Evolutionary conservation across 2,113 vertebrate genomes (phyloP).

Genomic region (Malaclemys terrapin): DNA sequence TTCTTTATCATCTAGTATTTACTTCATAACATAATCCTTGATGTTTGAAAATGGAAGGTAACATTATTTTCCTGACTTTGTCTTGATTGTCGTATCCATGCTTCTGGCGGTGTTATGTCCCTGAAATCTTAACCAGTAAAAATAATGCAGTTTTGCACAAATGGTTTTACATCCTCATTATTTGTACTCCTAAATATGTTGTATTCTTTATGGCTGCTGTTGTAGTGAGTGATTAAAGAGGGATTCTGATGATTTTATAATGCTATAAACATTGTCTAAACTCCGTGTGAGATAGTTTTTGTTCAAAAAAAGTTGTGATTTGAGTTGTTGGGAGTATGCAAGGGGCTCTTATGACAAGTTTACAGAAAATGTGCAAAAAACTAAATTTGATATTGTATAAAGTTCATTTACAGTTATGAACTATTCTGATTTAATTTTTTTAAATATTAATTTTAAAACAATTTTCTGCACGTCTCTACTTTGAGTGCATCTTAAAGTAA

Average conservation of each 20-base stretch:
- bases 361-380: slow-evolving; percentile 64
- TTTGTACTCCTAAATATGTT: slow-evolving; percentile 77
- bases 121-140: slow-evolving; percentile 78
- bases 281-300: slow-evolving; percentile 77
- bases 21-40: slow-evolving; percentile 55
- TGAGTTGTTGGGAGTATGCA: slow-evolving; percentile 65
- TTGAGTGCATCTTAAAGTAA: fast-evolving
- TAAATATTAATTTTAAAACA: slow-evolving; percentile 39
- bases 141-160: slow-evolving; percentile 86
- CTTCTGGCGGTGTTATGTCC: slow-evolving; percentile 75
- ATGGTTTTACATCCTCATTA: slow-evolving; percentile 83
- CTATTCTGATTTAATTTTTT: slow-evolving; percentile 73
- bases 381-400: slow-evolving; percentile 69
- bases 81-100: slow-evolving; percentile 70
- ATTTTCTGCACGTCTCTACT: not conserved
- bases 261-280: slow-evolving; percentile 78
- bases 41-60: slow-evolving; percentile 65
- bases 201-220: slow-evolving; percentile 75
- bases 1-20: slow-evolving; percentile 57
- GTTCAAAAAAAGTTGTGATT: slow-evolving; percentile 64
- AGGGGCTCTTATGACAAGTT: slow-evolving; percentile 68
- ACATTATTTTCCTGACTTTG: slow-evolving; percentile 71
- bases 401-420: slow-evolving; percentile 66
- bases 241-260: slow-evolving; percentile 78
- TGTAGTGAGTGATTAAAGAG: slow-evolving; percentile 72